Evolutionary conservation across 2,797 vertebrate species (phyloP), one percentile per base, ranked within the genome.

Genomic region (Bradypodion pumilum): DNA sequence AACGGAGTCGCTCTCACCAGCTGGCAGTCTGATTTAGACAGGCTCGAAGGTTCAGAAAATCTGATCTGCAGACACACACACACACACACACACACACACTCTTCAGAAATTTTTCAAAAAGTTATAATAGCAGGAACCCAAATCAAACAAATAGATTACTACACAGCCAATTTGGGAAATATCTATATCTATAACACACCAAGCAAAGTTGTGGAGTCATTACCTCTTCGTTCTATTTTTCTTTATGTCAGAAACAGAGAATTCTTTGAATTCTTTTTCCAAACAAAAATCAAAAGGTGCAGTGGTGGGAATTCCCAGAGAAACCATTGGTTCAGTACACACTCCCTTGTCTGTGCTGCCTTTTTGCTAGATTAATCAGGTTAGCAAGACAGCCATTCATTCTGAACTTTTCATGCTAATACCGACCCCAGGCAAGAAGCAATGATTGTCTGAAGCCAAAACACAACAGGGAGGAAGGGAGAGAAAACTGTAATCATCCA

Each of bases 341-440:
- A 21, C 37, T n/a, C 49, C 35, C n/a, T 75, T 59, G 3, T 37
- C 82, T 82, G 83, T 89, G 37, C 74, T 74, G 82, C 84, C 59
- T 72, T 75, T 92, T 90, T 89, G 83, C 80, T 83, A 87, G 87
- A 89, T 78, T 92, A 91, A 94, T 91, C 91, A 88, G 89, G 88
- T 92, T 92, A 93, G 76, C 49, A 49, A 42, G 46, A 89, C 5
- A 81, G 86, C 87, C 89, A 92, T 92, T 91, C 92, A 82, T 91
- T 80, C 90, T 40, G 46, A 92, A 86, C 89, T 87, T 80, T 89
- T 92, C 85, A 86, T 60, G 80, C 88, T 89, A 84, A 91, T 83
- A 93, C 88, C 84, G 92, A 81, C 42, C 74, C 81, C 84, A 78
- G 86, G 82, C 86, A 91, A 94, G 90, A 91, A 92, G 91, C 85